phyloP scores from a whole-genome alignment of 2,888 invertebrate species.

The Papilio demoleus region DNA sequence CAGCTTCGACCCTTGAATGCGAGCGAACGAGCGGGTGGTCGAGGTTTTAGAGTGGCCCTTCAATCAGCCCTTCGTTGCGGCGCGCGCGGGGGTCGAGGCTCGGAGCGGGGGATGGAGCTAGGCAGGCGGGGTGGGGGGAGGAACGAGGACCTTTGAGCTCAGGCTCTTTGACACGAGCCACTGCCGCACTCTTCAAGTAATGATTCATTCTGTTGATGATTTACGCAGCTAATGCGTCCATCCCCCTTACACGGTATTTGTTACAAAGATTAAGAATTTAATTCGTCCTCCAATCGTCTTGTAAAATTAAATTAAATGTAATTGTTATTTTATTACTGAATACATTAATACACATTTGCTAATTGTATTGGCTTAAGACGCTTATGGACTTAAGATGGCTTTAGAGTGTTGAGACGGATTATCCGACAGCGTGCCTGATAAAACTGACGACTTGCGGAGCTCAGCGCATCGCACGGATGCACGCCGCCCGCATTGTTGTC shows the following conservation, averaged over 20 bases:
- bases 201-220: slow-evolving; percentile 83
- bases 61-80: slow-evolving; percentile 80
- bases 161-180: slow-evolving; percentile 82
- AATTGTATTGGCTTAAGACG: slow-evolving; percentile 22
- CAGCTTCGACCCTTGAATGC: slow-evolving; percentile 81
- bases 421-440: slow-evolving; percentile 3
- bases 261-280: slow-evolving; percentile 67
- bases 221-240: slow-evolving; percentile 80
- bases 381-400: slow-evolving; percentile 34
- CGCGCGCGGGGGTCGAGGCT: slow-evolving; percentile 58
- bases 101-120: slow-evolving; percentile 45
- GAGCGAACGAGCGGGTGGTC: slow-evolving; percentile 81
- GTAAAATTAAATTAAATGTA: slow-evolving; percentile 45
- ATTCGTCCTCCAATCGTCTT: slow-evolving; percentile 52
- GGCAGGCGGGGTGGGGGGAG: slow-evolving; percentile 48
- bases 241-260: slow-evolving; percentile 67
- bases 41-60: slow-evolving; percentile 82
- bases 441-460: slow-evolving; percentile 29
- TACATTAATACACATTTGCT: slow-evolving; percentile 22
- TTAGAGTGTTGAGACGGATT: slow-evolving; percentile 26
- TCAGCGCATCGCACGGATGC: slow-evolving; percentile 53
- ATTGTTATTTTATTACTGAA: slow-evolving; percentile 21
- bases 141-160: slow-evolving; percentile 80
- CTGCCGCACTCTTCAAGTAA: slow-evolving; percentile 83
- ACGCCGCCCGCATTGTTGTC: slow-evolving; percentile 58